Evolutionary conservation across 2,797 vertebrate species (phyloP), one percentile per base, ranked within the genome.

Genomic region (Prunella strophiata): DNA sequence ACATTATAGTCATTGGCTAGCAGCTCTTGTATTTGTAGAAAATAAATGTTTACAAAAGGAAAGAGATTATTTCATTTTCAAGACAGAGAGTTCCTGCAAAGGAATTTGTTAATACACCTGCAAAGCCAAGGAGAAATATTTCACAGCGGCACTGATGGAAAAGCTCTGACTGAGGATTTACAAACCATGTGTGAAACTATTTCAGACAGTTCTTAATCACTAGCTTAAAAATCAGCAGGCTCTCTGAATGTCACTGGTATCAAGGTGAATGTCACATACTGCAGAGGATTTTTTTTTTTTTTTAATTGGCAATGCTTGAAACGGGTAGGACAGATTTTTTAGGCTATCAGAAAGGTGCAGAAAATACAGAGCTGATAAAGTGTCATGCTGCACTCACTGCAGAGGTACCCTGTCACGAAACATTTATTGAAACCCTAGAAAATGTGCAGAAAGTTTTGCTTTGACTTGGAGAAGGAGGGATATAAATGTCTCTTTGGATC

Each of bases 161-260:
- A 87, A 93, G 50, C 85, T 93, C 91, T 75, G 65, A 85, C n/a
- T 65, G 87, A 80, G 47, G 81, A 89, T 91, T 96, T 91, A 94
- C 75, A 94, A 96, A 88, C 58, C 78, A 75, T 62, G 72, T 93
- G 85, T 89, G 62, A 96, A 97, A 95, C 85, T 94, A 66, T 88
- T 95, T 91, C 89, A 93, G 72, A 96, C 89, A 95, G 89, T 74
- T 82, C 84, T 75, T 97, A 94, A 96, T 94, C 91, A 91, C 77
- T 71, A 52, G 77, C 43, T 93, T 95, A 92, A 73, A 91, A 94
- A 94, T 67, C 91, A 91, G 78, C 57, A 93, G 54, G 54, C 65
- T 72, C 34, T 57, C 87, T 91, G 89, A 91, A 92, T 86, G 81
- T 58, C 92, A 85, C 62, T 61, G 30, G 50, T 85, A 93, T 75